Conservation (phyloP, 2,888 invertebrate species). For the Meganola albula region DNA sequence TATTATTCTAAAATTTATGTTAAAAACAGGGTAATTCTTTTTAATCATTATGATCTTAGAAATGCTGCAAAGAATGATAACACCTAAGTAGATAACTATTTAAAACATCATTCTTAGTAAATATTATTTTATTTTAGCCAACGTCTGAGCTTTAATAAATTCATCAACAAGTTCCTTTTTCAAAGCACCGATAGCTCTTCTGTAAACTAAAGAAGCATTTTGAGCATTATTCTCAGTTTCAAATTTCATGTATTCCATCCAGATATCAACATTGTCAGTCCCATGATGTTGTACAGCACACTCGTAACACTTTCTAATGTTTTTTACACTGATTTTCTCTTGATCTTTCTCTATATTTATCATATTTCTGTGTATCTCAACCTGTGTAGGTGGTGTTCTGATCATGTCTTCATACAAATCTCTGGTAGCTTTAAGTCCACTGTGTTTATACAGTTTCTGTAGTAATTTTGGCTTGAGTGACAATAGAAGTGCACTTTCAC, state of each 20-base stretch:
- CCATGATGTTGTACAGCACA: constrained; percentile 82
- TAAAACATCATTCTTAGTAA: constrained; percentile 19
- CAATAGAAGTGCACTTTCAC: constrained; percentile 67
- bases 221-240: constrained; percentile 79
- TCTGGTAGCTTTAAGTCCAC: constrained; percentile 78
- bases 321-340: constrained; percentile 60
- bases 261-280: constrained; percentile 79
- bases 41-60: no score
- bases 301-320: constrained; percentile 79
- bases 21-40: no score
- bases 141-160: constrained; percentile 74
- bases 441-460: constrained; percentile 72
- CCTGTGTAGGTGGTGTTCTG: constrained; percentile 76
- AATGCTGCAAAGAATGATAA: no score
- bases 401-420: constrained; percentile 79
- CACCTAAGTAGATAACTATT: constrained; percentile 21
- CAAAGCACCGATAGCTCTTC: constrained; percentile 79
- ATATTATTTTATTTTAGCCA: constrained; percentile 62
- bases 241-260: constrained; percentile 85
- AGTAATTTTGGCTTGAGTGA: constrained; percentile 79
- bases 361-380: constrained; percentile 81
- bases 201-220: constrained; percentile 74
- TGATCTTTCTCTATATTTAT: constrained; percentile 71
- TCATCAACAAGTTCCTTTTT: constrained; percentile 70
- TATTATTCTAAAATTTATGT: no score